Base-by-base conservation (phyloP, 2,797 vertebrate species). In the Alectoris magna region DNA sequence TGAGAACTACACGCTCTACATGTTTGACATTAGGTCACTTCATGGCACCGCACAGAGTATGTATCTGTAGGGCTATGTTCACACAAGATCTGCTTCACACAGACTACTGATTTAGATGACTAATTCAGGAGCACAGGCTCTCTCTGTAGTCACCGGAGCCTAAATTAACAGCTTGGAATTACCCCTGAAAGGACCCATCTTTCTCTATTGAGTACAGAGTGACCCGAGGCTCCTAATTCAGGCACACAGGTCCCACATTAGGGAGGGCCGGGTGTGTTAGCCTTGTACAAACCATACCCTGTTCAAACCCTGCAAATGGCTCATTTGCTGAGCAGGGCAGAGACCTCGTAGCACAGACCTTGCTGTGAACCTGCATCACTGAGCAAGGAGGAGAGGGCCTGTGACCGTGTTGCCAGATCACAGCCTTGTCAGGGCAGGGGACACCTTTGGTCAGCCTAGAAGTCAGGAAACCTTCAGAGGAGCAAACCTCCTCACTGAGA, bases 11-110 rank as follows among this genome's bases (percentile, higher is more conserved):
- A 62, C 21, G 68, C 27, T 84, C 16, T 67, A 3, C 58, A 2
- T 2, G 13, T 73, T 82, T 88, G 74, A 81, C 0, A 2, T 90
- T 58, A 36, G 26, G 63, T 76, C 74, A 21, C 46, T 86, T 73
- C 23, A 48, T n/a, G 56, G 75, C 74, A 49, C 74, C 34, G 60
- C 29, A 60, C 41, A 73, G 64, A 70, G 23, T 24, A 26, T n/a
- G 2, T 88, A 89, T 94, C 92, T 94, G 64, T 88, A 92, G 84
- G 66, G 38, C 18, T 39, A n/a, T n/a, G 38, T 89, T 87, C 75
- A 76, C 88, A 84, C 3, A 1, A 44, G 60, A 82, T 81, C 64
- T 88, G 71, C 53, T 84, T 76, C 16, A 22, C 60, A 88, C 81
- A 91, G 48, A 18, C 78, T 76, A 8, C 84, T 64, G 84, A 68